Conservation (phyloP, 2,113 vertebrate genomes). For the Hippopotamus amphibius region DNA sequence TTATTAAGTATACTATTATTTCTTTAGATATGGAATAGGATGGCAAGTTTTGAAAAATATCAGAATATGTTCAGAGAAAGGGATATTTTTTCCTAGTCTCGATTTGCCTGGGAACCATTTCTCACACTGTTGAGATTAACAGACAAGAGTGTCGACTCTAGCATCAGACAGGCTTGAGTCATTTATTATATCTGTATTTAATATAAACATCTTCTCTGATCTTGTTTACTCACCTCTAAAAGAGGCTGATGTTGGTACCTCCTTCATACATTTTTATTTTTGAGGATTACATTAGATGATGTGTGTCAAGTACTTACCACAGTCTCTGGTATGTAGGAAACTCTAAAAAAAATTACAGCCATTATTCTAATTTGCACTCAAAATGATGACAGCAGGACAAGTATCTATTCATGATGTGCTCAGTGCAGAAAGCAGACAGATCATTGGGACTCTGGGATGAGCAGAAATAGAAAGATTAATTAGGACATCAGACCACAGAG, state of each 20-base stretch:
- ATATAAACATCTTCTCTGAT: background rate
- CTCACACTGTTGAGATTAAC: background rate
- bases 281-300: conserved; percentile 46
- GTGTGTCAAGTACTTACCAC: conserved; percentile 51
- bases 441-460: background rate
- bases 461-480: background rate
- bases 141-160: background rate
- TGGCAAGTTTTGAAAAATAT: background rate
- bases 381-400: conserved; percentile 50
- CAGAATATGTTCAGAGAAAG: background rate
- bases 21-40: background rate
- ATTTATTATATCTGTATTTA: conserved; percentile 47
- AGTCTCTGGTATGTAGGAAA: conserved; percentile 7
- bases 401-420: background rate
- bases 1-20: background rate
- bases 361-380: conserved; percentile 66
- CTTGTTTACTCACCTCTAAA: conserved; percentile 30
- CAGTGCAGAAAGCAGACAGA: background rate
- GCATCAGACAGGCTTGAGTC: background rate
- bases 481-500: background rate
- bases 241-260: background rate
- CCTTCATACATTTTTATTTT: conserved; percentile 51
- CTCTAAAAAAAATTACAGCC: conserved; percentile 43
- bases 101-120: background rate
- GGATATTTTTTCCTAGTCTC: background rate